Percentiles rank a stretch among this genome's conserved stretches.
These are phyloP conservation scores for Nomada hirtipes DNA, from an alignment of 2,888 invertebrate genomes.

Conservation along the genomic window DNA sequence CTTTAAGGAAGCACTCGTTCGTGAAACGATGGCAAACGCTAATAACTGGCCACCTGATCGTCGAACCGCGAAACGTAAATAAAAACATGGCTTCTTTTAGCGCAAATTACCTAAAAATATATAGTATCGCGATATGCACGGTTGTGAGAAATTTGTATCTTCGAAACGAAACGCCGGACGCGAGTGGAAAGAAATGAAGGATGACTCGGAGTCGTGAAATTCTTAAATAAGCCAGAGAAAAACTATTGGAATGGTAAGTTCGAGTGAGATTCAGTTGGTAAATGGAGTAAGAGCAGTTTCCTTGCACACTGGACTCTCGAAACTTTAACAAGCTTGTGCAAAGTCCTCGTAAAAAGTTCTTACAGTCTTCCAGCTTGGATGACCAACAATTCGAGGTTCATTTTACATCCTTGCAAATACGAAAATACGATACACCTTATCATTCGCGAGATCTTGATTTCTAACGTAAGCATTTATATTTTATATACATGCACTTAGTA, in stretches of 20 bases:
- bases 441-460: no score
- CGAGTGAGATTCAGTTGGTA: conserved; percentile 41
- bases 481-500: no score
- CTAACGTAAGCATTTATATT: no score
- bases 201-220: conserved; percentile 11
- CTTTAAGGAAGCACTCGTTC: conserved; percentile 6
- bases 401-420: conserved; percentile 39
- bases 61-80: conserved; percentile 24
- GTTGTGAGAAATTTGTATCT: neutral
- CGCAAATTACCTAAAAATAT: neutral
- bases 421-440: neutral
- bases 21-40: conserved; percentile 22
- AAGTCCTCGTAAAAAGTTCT: conserved; percentile 56
- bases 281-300: conserved; percentile 36
- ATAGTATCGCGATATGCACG: neutral
- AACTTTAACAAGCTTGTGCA: conserved; percentile 57
- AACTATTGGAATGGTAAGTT: conserved; percentile 48
- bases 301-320: conserved; percentile 43
- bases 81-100: neutral
- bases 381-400: conserved; percentile 41
- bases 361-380: conserved; percentile 45
- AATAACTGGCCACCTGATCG: conserved; percentile 26
- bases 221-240: conserved; percentile 25
- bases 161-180: neutral
- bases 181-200: neutral